These are phyloP conservation scores for Sciurus niger DNA, from an alignment of 2,113 vertebrate species.

Conservation along the genomic window DNA sequence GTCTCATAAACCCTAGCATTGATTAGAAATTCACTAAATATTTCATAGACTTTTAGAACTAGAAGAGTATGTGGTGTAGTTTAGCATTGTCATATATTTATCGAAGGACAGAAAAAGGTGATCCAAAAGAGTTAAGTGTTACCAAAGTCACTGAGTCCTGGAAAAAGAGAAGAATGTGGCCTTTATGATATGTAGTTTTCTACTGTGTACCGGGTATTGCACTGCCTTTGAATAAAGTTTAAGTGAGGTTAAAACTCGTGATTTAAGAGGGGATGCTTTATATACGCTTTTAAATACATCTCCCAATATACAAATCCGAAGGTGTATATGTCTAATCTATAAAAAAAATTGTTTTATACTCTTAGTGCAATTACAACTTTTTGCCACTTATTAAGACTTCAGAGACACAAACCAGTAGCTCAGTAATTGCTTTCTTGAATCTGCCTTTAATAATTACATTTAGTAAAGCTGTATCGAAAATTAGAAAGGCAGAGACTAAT, in stretches of 20 bases:
- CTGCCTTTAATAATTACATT: constrained; percentile 99
- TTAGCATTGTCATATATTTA: neutral
- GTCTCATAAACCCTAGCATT: neutral
- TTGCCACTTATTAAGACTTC: constrained; percentile 97
- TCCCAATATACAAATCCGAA: neutral
- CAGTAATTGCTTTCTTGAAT: constrained; percentile 99
- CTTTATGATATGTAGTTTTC: neutral
- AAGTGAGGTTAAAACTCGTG: neutral
- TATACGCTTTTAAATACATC: neutral
- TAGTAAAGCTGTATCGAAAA: constrained; percentile 94
- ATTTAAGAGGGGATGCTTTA: neutral
- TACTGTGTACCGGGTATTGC: neutral
- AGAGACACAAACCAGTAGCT: constrained; percentile 95
- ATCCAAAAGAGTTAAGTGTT: neutral
- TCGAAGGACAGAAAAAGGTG: neutral
- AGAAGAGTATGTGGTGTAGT: neutral
- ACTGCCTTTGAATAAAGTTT: constrained; percentile 26
- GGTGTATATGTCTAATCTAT: neutral
- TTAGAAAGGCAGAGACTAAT: constrained; percentile 97
- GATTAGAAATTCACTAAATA: constrained; percentile 21
- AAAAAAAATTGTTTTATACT: constrained; percentile 81
- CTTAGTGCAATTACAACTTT: constrained; percentile 88
- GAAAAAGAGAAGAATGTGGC: neutral
- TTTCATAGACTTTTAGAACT: neutral
- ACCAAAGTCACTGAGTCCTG: neutral